Evolutionary conservation across 2,113 vertebrate genomes (phyloP).

Genomic region (Morone saxatilis): DNA sequence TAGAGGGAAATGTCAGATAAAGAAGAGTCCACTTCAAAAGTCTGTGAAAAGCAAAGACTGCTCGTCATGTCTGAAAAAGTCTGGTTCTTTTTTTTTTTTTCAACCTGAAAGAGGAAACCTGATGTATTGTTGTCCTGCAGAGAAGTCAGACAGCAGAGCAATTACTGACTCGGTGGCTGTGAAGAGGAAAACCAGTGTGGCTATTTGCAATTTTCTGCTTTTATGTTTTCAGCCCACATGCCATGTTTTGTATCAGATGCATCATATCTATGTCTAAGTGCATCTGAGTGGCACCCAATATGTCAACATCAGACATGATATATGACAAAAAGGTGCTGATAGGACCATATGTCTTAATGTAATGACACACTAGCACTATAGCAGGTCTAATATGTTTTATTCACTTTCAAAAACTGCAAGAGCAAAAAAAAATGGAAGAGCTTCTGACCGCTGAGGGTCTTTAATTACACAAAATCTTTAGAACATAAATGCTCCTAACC

Average conservation of each 20-base stretch:
- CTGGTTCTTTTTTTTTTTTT: not conserved
- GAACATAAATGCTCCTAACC: too few relatives aligned
- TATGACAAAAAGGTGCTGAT: not conserved
- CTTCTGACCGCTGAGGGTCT: too few relatives aligned
- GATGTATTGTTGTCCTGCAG: not conserved
- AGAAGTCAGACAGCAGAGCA: not conserved
- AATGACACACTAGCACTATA: not conserved
- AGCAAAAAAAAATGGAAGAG: not conserved
- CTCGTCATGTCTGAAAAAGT: not conserved
- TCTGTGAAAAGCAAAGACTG: not conserved
- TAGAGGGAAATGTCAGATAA: slow-evolving; percentile 31
- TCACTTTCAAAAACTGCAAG: not conserved
- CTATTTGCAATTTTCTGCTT: slow-evolving; percentile 6
- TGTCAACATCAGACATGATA: not conserved
- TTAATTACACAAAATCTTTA: too few relatives aligned
- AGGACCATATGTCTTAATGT: not conserved
- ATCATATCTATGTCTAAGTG: not conserved
- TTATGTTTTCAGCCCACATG: not conserved
- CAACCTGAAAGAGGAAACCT: not conserved
- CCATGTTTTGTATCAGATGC: not conserved
- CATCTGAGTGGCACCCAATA: not conserved
- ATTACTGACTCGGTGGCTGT: not conserved
- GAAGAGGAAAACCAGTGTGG: not conserved
- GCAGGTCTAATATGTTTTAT: not conserved
- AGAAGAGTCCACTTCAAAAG: not conserved